A percentile compares a stretch with the other conserved stretches of the same genome.
These are phyloP conservation scores for Autographa gamma DNA, from an alignment of 2,888 invertebrate species.

Conservation along the genomic window DNA sequence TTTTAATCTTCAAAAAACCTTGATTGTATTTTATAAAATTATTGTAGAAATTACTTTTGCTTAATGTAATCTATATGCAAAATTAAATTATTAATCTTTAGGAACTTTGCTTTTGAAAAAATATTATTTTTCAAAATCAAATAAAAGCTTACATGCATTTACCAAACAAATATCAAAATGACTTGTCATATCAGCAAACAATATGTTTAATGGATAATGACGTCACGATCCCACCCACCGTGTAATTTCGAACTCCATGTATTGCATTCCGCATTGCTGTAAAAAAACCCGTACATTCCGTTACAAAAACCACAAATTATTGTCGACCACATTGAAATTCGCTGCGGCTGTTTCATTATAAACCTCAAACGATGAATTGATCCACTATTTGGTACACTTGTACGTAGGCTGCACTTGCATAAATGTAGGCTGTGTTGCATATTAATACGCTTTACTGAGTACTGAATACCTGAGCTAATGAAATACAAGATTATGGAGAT, in stretches of 20 bases:
- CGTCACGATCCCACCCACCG: slow-evolving; percentile 26
- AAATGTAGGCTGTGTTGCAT: slow-evolving; percentile 21
- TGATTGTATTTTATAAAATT: too few species aligned
- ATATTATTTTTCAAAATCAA: too few species aligned
- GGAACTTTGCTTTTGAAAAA: too few species aligned
- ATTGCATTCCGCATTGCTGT: slow-evolving; percentile 45
- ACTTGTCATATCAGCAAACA: not conserved
- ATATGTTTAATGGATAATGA: slow-evolving; percentile 35
- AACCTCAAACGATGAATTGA: slow-evolving; percentile 77
- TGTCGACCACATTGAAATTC: slow-evolving; percentile 75
- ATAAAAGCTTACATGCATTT: not conserved
- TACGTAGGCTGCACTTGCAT: slow-evolving; percentile 10
- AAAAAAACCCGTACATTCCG: slow-evolving; percentile 62
- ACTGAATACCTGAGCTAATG: slow-evolving; percentile 20
- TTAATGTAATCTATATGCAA: too few species aligned
- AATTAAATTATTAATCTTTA: too few species aligned
- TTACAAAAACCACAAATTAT: slow-evolving; percentile 78
- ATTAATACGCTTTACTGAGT: slow-evolving; percentile 37
- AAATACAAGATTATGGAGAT: slow-evolving; percentile 44
- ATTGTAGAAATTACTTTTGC: too few species aligned
- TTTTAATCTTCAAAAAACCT: too few species aligned
- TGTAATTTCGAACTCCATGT: slow-evolving; percentile 32
- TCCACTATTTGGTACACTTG: slow-evolving; percentile 67
- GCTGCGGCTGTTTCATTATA: slow-evolving; percentile 78
- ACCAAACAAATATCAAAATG: not conserved